Evolutionary conservation across 2,888 invertebrate genomes (phyloP).

Genomic region (Lumbricus terrestris): DNA sequence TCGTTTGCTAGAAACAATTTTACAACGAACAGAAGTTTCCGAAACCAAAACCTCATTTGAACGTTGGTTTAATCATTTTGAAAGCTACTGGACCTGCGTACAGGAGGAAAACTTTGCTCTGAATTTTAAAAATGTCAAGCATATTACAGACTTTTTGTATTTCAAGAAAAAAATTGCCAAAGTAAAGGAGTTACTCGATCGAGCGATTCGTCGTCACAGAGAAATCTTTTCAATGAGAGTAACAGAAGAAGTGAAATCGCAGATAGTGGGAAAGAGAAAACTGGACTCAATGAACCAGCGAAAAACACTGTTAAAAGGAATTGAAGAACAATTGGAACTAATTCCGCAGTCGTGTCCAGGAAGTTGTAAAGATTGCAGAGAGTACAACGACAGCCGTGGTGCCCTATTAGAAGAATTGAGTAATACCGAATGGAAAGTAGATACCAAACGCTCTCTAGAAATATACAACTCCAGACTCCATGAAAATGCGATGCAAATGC

Average conservation of each 20-base stretch:
- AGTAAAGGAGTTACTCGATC: background rate
- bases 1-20: background rate
- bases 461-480: background rate
- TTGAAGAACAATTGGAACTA: background rate
- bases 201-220: background rate
- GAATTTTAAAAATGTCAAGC: conserved; percentile 6
- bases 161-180: background rate
- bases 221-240: background rate
- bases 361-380: background rate
- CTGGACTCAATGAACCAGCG: background rate
- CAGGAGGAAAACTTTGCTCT: background rate
- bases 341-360: too few species aligned
- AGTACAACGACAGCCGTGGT: background rate
- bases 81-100: too few species aligned
- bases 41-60: background rate
- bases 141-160: background rate
- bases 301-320: background rate
- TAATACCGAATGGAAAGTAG: background rate
- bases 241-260: background rate
- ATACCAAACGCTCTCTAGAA: background rate
- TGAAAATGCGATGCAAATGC: background rate
- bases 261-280: background rate
- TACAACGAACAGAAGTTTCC: background rate
- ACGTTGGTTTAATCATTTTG: background rate
- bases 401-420: background rate